These are phyloP conservation scores for Scomber japonicus DNA, from an alignment of 2,113 vertebrate species.

Conservation along the genomic window DNA sequence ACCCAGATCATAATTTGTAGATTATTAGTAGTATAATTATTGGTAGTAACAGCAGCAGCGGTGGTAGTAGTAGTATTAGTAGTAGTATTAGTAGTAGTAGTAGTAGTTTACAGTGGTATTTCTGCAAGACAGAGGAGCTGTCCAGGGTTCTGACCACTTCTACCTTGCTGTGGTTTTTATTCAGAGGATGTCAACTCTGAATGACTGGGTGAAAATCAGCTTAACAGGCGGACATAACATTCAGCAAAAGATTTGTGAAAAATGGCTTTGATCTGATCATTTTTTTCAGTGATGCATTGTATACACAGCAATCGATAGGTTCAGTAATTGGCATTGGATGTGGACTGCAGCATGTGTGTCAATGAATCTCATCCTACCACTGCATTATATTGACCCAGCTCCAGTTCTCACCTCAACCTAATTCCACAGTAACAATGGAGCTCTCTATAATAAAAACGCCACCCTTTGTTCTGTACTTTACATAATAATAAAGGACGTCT, in stretches of 20 bases:
- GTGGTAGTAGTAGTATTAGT: no score
- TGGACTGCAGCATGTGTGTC: conserved; percentile 62
- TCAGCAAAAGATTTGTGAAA: conserved; percentile 52
- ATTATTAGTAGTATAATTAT: neutral
- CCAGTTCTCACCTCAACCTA: conserved; percentile 37
- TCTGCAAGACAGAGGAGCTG: conserved; percentile 57
- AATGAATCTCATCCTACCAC: conserved; percentile 68
- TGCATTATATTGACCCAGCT: conserved; percentile 66
- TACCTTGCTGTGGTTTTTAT: neutral
- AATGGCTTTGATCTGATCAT: conserved; percentile 33
- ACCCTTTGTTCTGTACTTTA: conserved; percentile 30
- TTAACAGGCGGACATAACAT: conserved; percentile 13
- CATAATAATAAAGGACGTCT: conserved; percentile 16
- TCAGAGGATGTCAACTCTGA: conserved; percentile 3
- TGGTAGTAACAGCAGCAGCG: neutral
- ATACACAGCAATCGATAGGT: conserved; percentile 68
- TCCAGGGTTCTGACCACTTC: conserved; percentile 68
- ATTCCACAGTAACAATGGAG: conserved; percentile 39
- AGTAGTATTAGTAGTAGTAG: neutral
- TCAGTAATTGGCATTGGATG: conserved; percentile 67
- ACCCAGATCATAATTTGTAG: neutral
- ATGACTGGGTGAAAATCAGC: neutral
- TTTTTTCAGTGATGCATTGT: conserved; percentile 52
- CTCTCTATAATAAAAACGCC: conserved; percentile 44
- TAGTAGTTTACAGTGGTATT: neutral